A percentile compares a stretch with the other conserved stretches of the same genome.
Conservation (phyloP, 35 echinoderm and acorn worm species). For the Amphiura filiformis region DNA sequence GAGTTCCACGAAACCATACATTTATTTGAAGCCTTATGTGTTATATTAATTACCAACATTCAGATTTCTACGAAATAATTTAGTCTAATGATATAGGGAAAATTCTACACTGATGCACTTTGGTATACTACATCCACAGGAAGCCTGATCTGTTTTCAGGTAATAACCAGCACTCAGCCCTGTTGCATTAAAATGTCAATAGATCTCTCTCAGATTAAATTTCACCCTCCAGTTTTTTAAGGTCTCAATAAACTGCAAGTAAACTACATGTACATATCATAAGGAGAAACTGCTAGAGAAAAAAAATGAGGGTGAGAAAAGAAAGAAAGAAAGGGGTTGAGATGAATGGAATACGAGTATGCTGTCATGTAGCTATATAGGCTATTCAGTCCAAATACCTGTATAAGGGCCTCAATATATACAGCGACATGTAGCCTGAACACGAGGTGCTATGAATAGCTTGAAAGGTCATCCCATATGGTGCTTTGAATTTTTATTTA, state of each 20-base stretch:
- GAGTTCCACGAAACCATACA: too few relatives aligned
- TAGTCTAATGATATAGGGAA: too few relatives aligned
- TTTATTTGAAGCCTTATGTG: too few relatives aligned
- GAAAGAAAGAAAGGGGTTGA: not conserved
- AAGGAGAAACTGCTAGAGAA: not conserved
- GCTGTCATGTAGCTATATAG: not conserved
- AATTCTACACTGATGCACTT: too few relatives aligned
- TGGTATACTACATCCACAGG: not conserved
- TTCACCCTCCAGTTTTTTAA: not conserved
- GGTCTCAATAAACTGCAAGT: not conserved
- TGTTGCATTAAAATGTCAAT: constrained; percentile 15
- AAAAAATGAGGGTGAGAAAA: not conserved
- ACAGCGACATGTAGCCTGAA: not conserved
- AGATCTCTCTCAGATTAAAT: not conserved
- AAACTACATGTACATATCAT: not conserved
- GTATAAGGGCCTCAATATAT: not conserved
- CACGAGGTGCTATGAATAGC: not conserved
- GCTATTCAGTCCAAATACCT: not conserved
- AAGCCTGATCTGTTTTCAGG: not conserved
- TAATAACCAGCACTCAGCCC: not conserved
- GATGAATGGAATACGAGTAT: not conserved
- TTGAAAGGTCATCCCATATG: not conserved
- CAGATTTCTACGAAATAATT: too few relatives aligned
- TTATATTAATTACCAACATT: too few relatives aligned
- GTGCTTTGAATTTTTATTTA: not conserved